Base-by-base conservation (phyloP, 2,888 invertebrate species). In the Deilephila porcellus region DNA sequence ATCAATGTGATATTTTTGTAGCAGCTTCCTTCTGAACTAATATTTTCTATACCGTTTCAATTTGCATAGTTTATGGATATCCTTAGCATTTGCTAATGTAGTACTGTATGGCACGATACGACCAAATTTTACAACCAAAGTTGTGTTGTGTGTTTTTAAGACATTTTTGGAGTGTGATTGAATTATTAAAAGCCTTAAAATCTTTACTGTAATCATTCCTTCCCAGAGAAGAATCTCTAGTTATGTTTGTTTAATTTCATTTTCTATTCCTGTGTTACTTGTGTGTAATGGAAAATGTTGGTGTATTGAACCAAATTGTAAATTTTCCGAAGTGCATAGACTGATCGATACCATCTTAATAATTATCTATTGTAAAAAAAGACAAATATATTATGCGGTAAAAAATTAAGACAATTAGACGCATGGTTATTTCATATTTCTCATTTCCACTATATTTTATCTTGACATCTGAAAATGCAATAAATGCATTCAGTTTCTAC, bases 1-100 rank as follows among this genome's bases (percentile, higher is more conserved):
- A 76, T 77, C 72, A 73, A 75, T 78, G 76, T 80, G 75, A 83
- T 82, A 79, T 82, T 78, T 81, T 81, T 78, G 71, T 82, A 77
- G 52, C 72, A 71, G 78, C 76, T 74, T 78, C 62, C 70, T 53
- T 64, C 7, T 59, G 20, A 6, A 63, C 2, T 5, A 53, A 56
- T 56, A 56, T 56, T 56, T 56, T 56, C 56, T 56, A 56, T 19
- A 7, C n/a, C 56, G 56, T 56, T 56, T 19, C 56, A 5, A 56
- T n/a, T 63, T 63, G 34, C 63, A 34, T 63, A n/a, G 34, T n/a
- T 37, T 63, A 34, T 19, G 19, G 63, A 19, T 8, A 19, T n/a
- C n/a, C 3, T 4, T 63, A n/a, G 56, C n/a, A 56, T 56, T 56
- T 56, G 56, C n/a, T n/a, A 2, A 17, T 53, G 6, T 5, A 56